Percentiles rank a stretch among this genome's conserved stretches.
Conservation (phyloP, 2,797 vertebrate genomes). For the Chloroceryle inda region DNA sequence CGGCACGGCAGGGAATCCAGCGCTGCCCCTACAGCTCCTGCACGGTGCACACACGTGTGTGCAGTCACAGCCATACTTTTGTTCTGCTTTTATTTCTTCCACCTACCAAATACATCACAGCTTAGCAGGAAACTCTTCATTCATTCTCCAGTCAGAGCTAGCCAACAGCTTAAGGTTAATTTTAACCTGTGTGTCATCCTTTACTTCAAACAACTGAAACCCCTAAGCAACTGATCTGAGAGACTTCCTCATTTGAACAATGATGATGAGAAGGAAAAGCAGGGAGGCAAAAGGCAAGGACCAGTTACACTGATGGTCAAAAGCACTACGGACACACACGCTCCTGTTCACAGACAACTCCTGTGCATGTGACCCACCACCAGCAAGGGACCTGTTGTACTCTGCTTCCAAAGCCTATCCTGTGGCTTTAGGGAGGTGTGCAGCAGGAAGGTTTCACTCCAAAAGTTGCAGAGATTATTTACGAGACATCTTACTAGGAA, state of each 20-base stretch:
- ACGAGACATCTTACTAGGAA: conserved; percentile 60
- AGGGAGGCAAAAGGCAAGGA: conserved; percentile 44
- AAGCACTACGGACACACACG: conserved; percentile 26
- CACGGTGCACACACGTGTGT: fast-evolving
- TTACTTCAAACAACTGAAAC: background rate
- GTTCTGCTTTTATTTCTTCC: background rate
- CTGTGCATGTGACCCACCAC: conserved; percentile 59
- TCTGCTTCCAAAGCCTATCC: conserved; percentile 55
- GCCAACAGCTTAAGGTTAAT: background rate
- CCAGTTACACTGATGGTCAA: background rate
- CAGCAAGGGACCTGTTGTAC: conserved; percentile 41
- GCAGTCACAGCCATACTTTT: background rate
- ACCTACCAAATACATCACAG: background rate
- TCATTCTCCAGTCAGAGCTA: background rate
- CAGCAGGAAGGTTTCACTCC: conserved; percentile 41
- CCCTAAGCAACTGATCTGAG: conserved; percentile 57
- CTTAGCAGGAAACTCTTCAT: background rate
- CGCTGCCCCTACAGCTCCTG: background rate
- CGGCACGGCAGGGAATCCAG: fast-evolving
- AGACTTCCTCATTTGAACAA: conserved; percentile 70
- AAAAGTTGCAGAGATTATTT: conserved; percentile 52
- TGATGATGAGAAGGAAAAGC: conserved; percentile 20
- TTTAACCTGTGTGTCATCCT: background rate
- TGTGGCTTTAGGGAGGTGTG: conserved; percentile 38
- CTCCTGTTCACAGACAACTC: conserved; percentile 54